Conservation (phyloP, 2,888 invertebrate species). For the Caenorhabditis doughertyi region DNA sequence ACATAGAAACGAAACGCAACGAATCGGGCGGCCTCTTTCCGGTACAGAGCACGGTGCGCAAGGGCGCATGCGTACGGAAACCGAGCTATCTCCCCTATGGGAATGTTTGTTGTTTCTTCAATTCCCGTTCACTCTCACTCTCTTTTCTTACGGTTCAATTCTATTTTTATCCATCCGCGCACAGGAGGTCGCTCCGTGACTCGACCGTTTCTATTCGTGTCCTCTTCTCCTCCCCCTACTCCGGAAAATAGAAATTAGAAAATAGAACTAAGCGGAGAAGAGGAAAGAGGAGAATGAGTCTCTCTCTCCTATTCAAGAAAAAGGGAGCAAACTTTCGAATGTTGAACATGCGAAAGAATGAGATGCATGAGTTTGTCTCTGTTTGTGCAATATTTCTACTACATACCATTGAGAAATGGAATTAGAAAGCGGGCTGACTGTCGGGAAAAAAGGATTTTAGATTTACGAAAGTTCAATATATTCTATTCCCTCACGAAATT, state of each 20-base stretch:
- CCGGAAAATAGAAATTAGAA: conserved; percentile 31
- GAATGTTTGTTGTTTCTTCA: conserved; percentile 34
- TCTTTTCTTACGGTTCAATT: conserved; percentile 23
- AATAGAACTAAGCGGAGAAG: conserved; percentile 28
- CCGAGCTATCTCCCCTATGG: neutral
- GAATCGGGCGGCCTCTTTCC: conserved; percentile 28
- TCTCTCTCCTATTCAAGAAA: neutral
- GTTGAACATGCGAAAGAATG: conserved; percentile 17
- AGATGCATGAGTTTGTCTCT: conserved; percentile 28
- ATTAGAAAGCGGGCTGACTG: no score
- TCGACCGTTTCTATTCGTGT: conserved; percentile 49
- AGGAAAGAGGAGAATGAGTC: no score
- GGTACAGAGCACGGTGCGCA: conserved; percentile 32
- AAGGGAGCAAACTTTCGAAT: conserved; percentile 27
- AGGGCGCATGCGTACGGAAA: conserved; percentile 38
- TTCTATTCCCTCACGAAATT: neutral
- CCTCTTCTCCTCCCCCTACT: conserved; percentile 7
- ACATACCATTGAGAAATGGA: conserved; percentile 18
- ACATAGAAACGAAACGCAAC: conserved; percentile 38
- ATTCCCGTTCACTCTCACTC: conserved; percentile 13
- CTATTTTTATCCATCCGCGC: conserved; percentile 52
- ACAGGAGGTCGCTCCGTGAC: conserved; percentile 37
- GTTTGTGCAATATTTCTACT: conserved; percentile 35
- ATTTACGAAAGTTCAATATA: neutral
- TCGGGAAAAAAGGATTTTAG: neutral